Evolutionary conservation across 2,797 vertebrate genomes (phyloP).

Genomic region (Morus bassanus): DNA sequence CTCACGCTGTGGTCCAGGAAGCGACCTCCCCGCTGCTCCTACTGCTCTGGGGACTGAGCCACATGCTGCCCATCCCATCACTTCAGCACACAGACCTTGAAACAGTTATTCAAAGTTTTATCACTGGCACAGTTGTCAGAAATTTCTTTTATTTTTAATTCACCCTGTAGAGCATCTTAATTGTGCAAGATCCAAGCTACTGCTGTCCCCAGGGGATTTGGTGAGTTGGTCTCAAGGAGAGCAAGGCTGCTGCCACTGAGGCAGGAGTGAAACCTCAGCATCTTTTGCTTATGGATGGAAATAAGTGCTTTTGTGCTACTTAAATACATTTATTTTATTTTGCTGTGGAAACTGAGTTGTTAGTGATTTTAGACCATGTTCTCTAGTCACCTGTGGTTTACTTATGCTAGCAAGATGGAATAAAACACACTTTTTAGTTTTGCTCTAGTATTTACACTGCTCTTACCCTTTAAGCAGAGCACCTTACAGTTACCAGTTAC

Average conservation of each 20-base stretch:
- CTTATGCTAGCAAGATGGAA: not conserved
- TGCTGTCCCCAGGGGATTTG: not conserved
- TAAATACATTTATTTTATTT: not conserved
- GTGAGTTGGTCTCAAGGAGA: not conserved
- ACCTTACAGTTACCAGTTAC: not conserved
- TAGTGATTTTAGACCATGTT: not conserved
- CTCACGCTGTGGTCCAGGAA: not conserved
- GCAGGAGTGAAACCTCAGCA: not conserved
- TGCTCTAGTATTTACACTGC: not conserved
- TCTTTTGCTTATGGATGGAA: not conserved
- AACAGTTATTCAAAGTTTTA: not conserved
- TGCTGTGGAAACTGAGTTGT: not conserved
- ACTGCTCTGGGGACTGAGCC: not conserved
- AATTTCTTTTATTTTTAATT: not conserved
- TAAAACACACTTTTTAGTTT: not conserved
- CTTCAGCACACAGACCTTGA: not conserved
- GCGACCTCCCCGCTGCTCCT: not conserved
- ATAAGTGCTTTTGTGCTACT: not conserved
- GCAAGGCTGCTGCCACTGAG: not conserved
- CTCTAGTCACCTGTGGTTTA: not conserved
- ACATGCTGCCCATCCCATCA: rapidly evolving
- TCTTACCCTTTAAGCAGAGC: not conserved
- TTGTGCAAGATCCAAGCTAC: not conserved
- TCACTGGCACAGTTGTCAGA: not conserved
- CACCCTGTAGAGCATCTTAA: not conserved